A percentile compares a stretch with the other conserved stretches of the same genome.
Conservation (phyloP, 2,888 invertebrate genomes). For the Lepidochrysops patricia region DNA sequence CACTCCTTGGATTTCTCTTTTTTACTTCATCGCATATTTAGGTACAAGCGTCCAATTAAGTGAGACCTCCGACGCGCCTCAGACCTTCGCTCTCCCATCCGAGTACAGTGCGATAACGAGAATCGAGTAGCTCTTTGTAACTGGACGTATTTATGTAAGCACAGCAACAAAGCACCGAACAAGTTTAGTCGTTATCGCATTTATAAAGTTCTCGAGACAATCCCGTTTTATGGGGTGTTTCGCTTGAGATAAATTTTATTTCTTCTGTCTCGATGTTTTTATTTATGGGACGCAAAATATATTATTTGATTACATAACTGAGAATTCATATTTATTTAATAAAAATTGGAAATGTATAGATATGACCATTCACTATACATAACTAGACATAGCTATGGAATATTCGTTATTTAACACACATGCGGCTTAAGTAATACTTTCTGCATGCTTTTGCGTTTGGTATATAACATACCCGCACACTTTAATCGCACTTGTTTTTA, state of each 20-base stretch:
- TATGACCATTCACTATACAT: too few relatives aligned
- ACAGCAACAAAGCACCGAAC: constrained; percentile 63
- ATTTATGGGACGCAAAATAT: constrained; percentile 22
- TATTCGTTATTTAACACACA: too few relatives aligned
- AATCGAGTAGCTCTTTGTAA: constrained; percentile 31
- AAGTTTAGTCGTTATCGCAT: constrained; percentile 72
- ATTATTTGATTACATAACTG: background rate
- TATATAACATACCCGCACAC: too few relatives aligned
- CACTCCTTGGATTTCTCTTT: constrained; percentile 71
- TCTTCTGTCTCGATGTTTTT: constrained; percentile 57
- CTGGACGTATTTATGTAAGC: constrained; percentile 63
- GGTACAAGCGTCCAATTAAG: constrained; percentile 48
- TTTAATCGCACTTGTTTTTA: too few relatives aligned
- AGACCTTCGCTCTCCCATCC: constrained; percentile 26
- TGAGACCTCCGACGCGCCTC: constrained; percentile 41
- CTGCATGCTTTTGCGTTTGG: too few relatives aligned
- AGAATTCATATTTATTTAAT: background rate
- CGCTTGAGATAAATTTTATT: constrained; percentile 68
- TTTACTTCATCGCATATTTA: constrained; percentile 65
- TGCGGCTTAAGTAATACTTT: too few relatives aligned
- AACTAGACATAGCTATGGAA: too few relatives aligned
- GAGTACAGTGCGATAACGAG: constrained; percentile 17
- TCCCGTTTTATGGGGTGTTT: constrained; percentile 73
- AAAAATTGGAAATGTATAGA: too few relatives aligned
- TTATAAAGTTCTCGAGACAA: constrained; percentile 72